Evolutionary conservation across 2,888 invertebrate species (phyloP).

Genomic region (Mesorhabditis spiculigera): DNA sequence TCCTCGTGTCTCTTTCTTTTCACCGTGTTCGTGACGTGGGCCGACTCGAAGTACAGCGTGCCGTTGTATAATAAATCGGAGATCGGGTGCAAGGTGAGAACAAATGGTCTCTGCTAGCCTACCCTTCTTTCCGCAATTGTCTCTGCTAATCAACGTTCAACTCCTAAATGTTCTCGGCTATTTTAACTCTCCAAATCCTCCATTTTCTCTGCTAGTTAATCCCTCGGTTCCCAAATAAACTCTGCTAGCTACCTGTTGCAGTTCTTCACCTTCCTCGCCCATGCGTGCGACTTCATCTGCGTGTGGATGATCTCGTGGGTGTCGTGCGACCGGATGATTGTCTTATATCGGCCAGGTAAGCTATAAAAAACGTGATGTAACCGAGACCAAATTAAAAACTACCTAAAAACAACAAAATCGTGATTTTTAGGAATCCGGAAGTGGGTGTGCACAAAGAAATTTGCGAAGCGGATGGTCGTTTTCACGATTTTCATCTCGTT

Average conservation of each 20-base stretch:
- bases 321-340: constrained; percentile 49
- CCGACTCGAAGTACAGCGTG: constrained; percentile 41
- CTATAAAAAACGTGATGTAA: neutral
- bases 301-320: constrained; percentile 56
- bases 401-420: constrained; percentile 7
- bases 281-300: constrained; percentile 53
- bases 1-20: constrained; percentile 52
- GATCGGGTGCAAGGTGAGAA: constrained; percentile 31
- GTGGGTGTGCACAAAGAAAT: constrained; percentile 46
- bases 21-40: constrained; percentile 52
- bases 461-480: constrained; percentile 43
- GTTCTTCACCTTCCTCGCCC: constrained; percentile 52
- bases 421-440: constrained; percentile 38
- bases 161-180: neutral
- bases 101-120: neutral
- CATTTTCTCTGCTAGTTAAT: neutral
- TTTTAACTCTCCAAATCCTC: neutral
- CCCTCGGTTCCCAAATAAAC: neutral
- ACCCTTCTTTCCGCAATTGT: neutral
- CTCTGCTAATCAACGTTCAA: neutral
- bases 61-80: constrained; percentile 48
- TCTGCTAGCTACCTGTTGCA: constrained; percentile 11
- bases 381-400: constrained; percentile 6
- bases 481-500: constrained; percentile 29
- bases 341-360: constrained; percentile 47